Evolutionary conservation across 2,113 vertebrate genomes (phyloP).

Genomic region (Seriola dumerili): DNA sequence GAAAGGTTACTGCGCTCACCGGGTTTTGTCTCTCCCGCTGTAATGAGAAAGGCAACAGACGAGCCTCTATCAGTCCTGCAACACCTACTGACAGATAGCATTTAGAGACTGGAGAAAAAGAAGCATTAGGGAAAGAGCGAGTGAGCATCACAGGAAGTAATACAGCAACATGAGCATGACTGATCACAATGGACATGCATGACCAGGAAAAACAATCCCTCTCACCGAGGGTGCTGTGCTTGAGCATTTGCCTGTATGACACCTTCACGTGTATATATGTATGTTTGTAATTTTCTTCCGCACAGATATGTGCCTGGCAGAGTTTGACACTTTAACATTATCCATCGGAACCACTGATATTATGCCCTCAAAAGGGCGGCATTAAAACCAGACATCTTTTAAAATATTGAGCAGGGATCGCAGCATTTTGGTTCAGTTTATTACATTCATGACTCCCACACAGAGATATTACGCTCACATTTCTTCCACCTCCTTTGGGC

Average conservation of each 20-base stretch:
- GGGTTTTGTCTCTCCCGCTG: constrained; percentile 68
- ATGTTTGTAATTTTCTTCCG: constrained; percentile 57
- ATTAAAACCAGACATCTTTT: constrained; percentile 65
- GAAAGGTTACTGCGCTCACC: constrained; percentile 72
- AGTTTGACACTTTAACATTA: constrained; percentile 68
- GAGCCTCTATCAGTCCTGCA: constrained; percentile 72
- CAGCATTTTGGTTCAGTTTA: constrained; percentile 63
- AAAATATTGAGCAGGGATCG: constrained; percentile 76
- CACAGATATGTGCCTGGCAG: constrained; percentile 37
- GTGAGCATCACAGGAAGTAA: constrained; percentile 72
- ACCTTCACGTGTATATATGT: constrained; percentile 54
- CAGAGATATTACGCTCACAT: constrained; percentile 79
- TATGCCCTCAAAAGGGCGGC: constrained; percentile 47
- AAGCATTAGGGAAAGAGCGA: constrained; percentile 74
- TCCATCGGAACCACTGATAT: constrained; percentile 49
- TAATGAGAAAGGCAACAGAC: constrained; percentile 80
- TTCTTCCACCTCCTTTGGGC: constrained; percentile 78
- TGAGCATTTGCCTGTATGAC: constrained; percentile 54
- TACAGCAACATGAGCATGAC: constrained; percentile 69
- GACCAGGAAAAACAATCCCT: constrained; percentile 59
- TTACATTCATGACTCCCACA: constrained; percentile 74
- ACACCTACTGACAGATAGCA: constrained; percentile 74
- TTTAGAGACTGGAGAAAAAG: constrained; percentile 69
- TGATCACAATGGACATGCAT: constrained; percentile 58
- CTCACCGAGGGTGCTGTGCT: constrained; percentile 41